Base-by-base conservation (phyloP, 2,113 vertebrate species). In the Odontophorus gujanensis region DNA sequence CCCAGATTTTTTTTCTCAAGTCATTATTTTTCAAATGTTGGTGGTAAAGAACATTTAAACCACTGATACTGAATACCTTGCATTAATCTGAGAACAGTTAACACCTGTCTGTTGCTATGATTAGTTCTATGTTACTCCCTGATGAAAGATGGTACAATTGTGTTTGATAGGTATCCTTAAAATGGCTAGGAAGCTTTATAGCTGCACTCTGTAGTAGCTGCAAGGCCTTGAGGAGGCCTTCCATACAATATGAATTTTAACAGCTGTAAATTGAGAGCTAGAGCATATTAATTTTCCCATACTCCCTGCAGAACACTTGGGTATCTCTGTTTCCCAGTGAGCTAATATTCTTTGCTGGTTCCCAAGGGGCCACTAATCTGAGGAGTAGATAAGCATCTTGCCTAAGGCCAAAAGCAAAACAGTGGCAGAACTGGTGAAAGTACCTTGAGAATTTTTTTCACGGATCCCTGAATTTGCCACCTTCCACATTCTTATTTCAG, bases 351-450 rank as follows among this genome's bases (percentile, higher is more conserved):
- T 66, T 83, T 22, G 80, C 53, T 30, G 36, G 45, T 89, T 95
- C 81, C 84, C 92, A 81, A 43, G 21, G 61, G 68, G 40, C 38
- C 62, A 57, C 81, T 83, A 50, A 71, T 78, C 80, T 86, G 69
- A 75, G 62, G 57, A 90, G 51, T 14, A 83, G 90, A 94, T 94
- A 96, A 94, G 26, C 65, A 86, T 91, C 82, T 92, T 96, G 76
- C 85, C 82, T 57, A 72, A 81, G 89, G 93, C 89, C 65, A 91
- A 77, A 68, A 89, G 78, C 1, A 93, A 94, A 71, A 32, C 43
- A 34, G 24, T 26, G 30, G 47, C 63, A 81, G 82, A 92, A 84
- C 38, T 28, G 36, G 76, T 38, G 47, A 83, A 91, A 91, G 30
- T 43, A 68, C 34, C 38, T 75, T 7, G 21, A 88, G 79, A 91